These are phyloP conservation scores for Pyrrhosoma nymphula DNA, from an alignment of 2,888 invertebrate species.

Conservation along the genomic window DNA sequence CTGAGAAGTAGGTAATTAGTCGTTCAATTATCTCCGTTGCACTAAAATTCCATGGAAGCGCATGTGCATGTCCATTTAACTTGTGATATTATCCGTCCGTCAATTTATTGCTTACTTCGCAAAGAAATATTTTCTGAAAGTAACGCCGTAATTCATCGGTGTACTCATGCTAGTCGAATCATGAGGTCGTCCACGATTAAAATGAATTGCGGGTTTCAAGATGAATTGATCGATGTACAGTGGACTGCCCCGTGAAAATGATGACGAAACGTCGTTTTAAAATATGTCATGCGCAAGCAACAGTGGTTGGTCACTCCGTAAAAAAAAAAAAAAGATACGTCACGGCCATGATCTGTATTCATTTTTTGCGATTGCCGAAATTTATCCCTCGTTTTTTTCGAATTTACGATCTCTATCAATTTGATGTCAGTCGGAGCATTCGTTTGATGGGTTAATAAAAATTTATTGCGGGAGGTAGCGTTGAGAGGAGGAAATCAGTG, in stretches of 20 bases:
- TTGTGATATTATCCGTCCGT: background rate
- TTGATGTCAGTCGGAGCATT: background rate
- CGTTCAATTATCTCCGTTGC: no score
- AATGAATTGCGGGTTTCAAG: background rate
- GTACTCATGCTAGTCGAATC: background rate
- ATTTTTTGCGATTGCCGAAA: background rate
- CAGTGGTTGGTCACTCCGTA: background rate
- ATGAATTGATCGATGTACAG: background rate
- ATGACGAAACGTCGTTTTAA: background rate
- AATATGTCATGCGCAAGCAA: background rate
- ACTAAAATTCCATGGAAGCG: background rate
- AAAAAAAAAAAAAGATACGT: background rate
- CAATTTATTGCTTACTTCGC: background rate
- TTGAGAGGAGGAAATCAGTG: background rate
- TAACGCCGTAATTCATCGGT: background rate
- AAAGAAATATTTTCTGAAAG: background rate
- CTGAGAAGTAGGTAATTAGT: no score
- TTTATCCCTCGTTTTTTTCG: background rate
- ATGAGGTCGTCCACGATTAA: background rate
- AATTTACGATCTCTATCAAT: slow-evolving; percentile 1
- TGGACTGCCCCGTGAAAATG: background rate
- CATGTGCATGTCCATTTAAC: background rate
- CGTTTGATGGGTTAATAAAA: background rate
- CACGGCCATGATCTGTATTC: background rate
- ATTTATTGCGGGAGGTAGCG: background rate